Base-by-base conservation (phyloP, 2,113 vertebrate species). In the Apodemus speciosus region DNA sequence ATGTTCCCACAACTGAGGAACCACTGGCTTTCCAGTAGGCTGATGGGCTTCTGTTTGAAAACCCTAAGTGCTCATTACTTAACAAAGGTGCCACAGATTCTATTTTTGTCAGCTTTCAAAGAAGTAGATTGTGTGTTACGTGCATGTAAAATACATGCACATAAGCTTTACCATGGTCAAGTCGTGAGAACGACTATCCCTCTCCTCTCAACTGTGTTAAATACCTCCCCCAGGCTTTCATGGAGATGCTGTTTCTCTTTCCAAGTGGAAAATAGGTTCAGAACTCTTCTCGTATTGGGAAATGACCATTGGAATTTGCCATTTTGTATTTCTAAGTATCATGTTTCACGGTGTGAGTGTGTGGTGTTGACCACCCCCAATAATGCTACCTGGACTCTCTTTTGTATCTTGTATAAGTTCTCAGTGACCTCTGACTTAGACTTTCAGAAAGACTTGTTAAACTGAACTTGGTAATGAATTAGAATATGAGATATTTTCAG, bases 261-360 rank as follows among this genome's bases (percentile, higher is more conserved):
- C 49, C 21, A 40, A 80, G 18, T 56, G 35, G 83, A 85, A 87
- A 92, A 53, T 25, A 46, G 23, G 68, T 56, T 73, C 64, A 56
- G 56, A 88, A 85, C 27, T 11, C 38, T 85, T 71, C 58, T 64
- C 2, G 40, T 46, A 53, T 40, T 53, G 32, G 66, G 43, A 90
- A 94, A 90, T 75, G 23, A 21, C 46, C 9, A 7, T 38, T 80
- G 71, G 64, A 86, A 88, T 25, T 27, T 53, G 71, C n/a, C 71
- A n/a, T 30, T 85, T 90, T 88, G 66, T 73, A n/a, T 79, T 88
- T 85, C 90, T 88, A 90, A 73, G 51, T 35, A 73, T 38, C 9
- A 80, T 20, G 30, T 43, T 58, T 79, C 7, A 32, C 15, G 6
- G 27, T 30, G 14, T 11, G n/a, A 62, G 30, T n/a, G 6, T 58